phyloP scores from a whole-genome alignment of 2,888 invertebrate species.

The Drosophila kokeensis region DNA sequence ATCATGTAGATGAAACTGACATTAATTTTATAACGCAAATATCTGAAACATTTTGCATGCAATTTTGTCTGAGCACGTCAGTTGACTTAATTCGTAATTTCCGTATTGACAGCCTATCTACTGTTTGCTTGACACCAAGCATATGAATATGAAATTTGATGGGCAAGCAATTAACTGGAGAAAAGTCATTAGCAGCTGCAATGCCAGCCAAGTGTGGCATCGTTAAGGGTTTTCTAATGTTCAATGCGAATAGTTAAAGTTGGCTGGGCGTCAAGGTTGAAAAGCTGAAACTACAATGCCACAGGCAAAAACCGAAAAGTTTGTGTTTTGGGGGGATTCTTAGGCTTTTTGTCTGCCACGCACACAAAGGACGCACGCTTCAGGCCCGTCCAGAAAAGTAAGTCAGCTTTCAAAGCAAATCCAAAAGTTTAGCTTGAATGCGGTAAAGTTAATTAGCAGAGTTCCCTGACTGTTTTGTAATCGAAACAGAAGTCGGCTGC shows the following conservation, averaged over 20 bases:
- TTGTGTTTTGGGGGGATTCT: not conserved
- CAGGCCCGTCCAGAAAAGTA: constrained; percentile 5
- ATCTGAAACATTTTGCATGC: not conserved
- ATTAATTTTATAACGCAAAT: constrained; percentile 3
- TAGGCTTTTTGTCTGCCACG: constrained; percentile 5
- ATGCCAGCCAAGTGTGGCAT: not conserved
- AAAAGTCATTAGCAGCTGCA: constrained; percentile 39
- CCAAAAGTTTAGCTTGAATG: constrained; percentile 53
- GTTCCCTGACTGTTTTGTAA: constrained; percentile 34
- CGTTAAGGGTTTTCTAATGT: constrained; percentile 11
- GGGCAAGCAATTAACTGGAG: not conserved
- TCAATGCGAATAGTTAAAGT: not conserved
- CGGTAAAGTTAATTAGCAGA: constrained; percentile 67
- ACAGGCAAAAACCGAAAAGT: constrained; percentile 12
- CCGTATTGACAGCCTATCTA: not conserved
- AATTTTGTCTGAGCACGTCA: constrained; percentile 3
- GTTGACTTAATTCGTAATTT: constrained; percentile 2
- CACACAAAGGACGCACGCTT: constrained; percentile 28
- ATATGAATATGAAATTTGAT: constrained; percentile 6
- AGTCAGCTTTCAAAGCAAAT: constrained; percentile 17
- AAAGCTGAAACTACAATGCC: constrained; percentile 25
- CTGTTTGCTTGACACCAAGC: not conserved
- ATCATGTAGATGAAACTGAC: constrained; percentile 2
- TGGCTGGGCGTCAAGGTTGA: constrained; percentile 8
- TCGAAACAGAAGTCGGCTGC: constrained; percentile 13